Percentiles rank a stretch among this genome's conserved stretches.
phyloP scores from a whole-genome alignment of 2,797 vertebrate genomes.

The Pempheris klunzingeri region DNA sequence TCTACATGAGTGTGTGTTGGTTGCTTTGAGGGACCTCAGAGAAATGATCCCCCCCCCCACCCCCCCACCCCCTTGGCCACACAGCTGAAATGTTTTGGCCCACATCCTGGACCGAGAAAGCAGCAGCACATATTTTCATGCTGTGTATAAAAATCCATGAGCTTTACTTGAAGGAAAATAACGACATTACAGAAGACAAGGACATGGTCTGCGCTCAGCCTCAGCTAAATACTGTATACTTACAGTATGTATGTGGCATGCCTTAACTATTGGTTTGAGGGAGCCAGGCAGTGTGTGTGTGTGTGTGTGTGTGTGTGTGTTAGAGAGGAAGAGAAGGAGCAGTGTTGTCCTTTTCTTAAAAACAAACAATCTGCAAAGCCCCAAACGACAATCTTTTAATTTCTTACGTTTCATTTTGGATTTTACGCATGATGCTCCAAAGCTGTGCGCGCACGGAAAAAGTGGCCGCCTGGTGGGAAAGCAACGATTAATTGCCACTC shows the following conservation, averaged over 20 bases:
- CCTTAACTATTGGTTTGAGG: conserved; percentile 77
- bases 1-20: conserved; percentile 10
- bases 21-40: conserved; percentile 12
- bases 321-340: conserved; percentile 24
- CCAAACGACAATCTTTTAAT: neutral
- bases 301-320: conserved; percentile 28
- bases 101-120: conserved; percentile 50
- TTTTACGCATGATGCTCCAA: conserved; percentile 33
- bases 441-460: conserved; percentile 28
- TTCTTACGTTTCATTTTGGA: neutral
- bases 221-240: conserved; percentile 71
- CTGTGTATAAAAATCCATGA: conserved; percentile 55
- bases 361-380: conserved; percentile 29
- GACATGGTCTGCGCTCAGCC: conserved; percentile 64
- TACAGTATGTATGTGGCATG: conserved; percentile 75
- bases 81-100: conserved; percentile 53
- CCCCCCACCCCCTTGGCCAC: conserved; percentile 9
- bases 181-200: conserved; percentile 52
- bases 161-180: conserved; percentile 57
- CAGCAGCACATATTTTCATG: conserved; percentile 58
- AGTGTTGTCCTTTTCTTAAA: conserved; percentile 30
- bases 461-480: conserved; percentile 14
- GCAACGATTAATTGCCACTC: conserved; percentile 24
- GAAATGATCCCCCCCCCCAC: neutral
- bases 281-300: conserved; percentile 61